Percentiles rank a stretch among this genome's conserved stretches.
These are phyloP conservation scores for Parauchenoglanis punctatus DNA, from an alignment of 2,797 vertebrate species.

Conservation along the genomic window DNA sequence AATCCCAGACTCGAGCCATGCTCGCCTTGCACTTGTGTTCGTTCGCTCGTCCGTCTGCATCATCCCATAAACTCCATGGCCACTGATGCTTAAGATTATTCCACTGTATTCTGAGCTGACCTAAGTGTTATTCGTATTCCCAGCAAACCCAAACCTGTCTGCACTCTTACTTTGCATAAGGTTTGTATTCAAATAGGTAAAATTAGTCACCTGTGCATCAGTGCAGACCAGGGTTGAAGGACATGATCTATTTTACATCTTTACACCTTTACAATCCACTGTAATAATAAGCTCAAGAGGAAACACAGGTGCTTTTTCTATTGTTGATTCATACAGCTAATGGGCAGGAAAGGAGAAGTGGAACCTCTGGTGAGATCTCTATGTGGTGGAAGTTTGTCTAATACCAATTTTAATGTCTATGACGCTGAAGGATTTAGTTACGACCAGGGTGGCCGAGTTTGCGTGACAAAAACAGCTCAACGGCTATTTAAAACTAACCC, in stretches of 20 bases:
- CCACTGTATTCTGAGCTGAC: neutral
- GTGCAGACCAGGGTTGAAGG: constrained; percentile 5
- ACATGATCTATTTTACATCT: neutral
- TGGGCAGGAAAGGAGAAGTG: constrained; percentile 14
- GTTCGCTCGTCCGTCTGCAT: constrained; percentile 11
- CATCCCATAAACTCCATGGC: constrained; percentile 26
- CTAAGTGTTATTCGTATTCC: neutral
- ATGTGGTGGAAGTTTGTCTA: neutral
- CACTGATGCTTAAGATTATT: neutral
- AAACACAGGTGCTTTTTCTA: neutral
- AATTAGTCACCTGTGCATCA: constrained; percentile 14
- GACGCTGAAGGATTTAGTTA: neutral
- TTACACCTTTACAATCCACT: neutral
- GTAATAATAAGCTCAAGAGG: neutral
- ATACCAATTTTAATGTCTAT: neutral
- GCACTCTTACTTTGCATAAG: constrained; percentile 15
- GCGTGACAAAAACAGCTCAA: neutral
- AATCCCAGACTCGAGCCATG: constrained; percentile 12
- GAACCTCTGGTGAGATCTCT: constrained; percentile 18
- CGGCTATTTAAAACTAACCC: neutral
- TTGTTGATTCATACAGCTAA: neutral
- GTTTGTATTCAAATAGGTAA: constrained; percentile 7
- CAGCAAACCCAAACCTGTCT: neutral
- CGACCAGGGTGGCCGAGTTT: neutral
- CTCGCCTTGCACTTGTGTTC: constrained; percentile 33